A percentile compares a stretch with the other conserved stretches of the same genome.
These are phyloP conservation scores for Drosophila lacicola DNA, from an alignment of 2,888 invertebrate genomes.

Conservation along the genomic window DNA sequence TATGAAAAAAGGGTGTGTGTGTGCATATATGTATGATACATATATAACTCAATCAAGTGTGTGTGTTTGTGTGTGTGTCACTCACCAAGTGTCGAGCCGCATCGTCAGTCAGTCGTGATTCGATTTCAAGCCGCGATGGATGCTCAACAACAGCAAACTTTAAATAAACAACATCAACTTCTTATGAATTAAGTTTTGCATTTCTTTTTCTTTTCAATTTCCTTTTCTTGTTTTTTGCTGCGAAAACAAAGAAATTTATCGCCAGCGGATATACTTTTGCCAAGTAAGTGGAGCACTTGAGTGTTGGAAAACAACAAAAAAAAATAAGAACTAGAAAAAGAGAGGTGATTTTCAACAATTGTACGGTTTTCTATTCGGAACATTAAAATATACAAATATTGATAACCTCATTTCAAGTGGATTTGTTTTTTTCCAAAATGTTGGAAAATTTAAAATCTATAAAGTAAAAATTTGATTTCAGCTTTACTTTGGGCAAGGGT, in stretches of 20 bases:
- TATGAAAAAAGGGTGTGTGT: constrained; percentile 24
- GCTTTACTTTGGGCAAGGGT: not conserved
- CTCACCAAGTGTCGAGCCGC: constrained; percentile 5
- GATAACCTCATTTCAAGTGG: too few species aligned
- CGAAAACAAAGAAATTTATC: constrained; percentile 40
- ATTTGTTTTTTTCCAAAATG: too few species aligned
- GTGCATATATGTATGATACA: not conserved
- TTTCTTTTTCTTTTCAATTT: not conserved
- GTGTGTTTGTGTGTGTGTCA: constrained; percentile 6
- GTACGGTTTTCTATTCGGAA: too few species aligned
- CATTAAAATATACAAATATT: too few species aligned
- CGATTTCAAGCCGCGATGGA: constrained; percentile 38
- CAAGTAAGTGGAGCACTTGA: constrained; percentile 49
- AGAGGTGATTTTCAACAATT: not conserved
- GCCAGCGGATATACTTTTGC: constrained; percentile 27
- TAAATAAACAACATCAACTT: constrained; percentile 34
- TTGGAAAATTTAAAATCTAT: not conserved
- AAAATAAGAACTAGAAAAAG: constrained; percentile 3
- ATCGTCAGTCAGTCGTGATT: constrained; percentile 41
- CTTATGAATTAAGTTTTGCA: constrained; percentile 33
- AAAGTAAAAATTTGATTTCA: not conserved
- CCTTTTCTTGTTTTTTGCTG: constrained; percentile 13
- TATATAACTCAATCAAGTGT: constrained; percentile 23
- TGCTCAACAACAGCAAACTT: constrained; percentile 23
- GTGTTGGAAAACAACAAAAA: constrained; percentile 11